Percentiles rank a stretch among this genome's conserved stretches.
Conservation (phyloP, 2,113 vertebrate genomes). For the Brachirus orientalis region DNA sequence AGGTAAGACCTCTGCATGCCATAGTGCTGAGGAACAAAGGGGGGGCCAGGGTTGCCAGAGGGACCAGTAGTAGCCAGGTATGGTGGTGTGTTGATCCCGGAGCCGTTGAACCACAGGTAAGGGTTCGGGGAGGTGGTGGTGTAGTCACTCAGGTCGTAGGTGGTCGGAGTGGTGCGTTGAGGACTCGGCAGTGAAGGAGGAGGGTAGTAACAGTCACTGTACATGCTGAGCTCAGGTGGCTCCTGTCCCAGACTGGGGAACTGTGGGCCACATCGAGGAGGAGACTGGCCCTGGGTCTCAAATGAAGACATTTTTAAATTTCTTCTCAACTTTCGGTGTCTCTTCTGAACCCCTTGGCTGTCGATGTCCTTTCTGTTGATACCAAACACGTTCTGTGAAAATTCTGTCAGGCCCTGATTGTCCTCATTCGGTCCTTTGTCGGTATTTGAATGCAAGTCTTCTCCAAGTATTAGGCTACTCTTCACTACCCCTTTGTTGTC, state of each 20-base stretch:
- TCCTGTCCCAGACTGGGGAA: slow-evolving; percentile 96
- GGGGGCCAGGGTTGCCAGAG: slow-evolving; percentile 82
- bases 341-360: slow-evolving; percentile 22
- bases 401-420: background rate
- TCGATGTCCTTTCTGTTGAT: slow-evolving; percentile 20
- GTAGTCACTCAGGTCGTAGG: slow-evolving; percentile 91
- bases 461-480: slow-evolving; percentile 1
- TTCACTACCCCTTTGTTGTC: slow-evolving; percentile 33
- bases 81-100: slow-evolving; percentile 86
- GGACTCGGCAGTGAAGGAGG: slow-evolving; percentile 92
- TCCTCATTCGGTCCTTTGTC: slow-evolving; percentile 13
- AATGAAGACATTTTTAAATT: slow-evolving; percentile 90
- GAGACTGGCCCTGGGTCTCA: slow-evolving; percentile 88
- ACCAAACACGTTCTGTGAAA: background rate
- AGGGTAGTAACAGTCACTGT: slow-evolving; percentile 95
- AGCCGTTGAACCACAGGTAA: slow-evolving; percentile 95
- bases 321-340: slow-evolving; percentile 52
- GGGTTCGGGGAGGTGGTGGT: slow-evolving; percentile 86
- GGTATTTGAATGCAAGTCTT: background rate
- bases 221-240: slow-evolving; percentile 94
- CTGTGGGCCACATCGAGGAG: slow-evolving; percentile 94
- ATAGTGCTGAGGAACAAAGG: slow-evolving; percentile 93
- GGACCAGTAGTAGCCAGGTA: slow-evolving; percentile 82
- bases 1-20: slow-evolving; percentile 93
- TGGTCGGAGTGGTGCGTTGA: slow-evolving; percentile 86